Base-by-base conservation (phyloP, 2,797 vertebrate species). In the Spheniscus humboldti region DNA sequence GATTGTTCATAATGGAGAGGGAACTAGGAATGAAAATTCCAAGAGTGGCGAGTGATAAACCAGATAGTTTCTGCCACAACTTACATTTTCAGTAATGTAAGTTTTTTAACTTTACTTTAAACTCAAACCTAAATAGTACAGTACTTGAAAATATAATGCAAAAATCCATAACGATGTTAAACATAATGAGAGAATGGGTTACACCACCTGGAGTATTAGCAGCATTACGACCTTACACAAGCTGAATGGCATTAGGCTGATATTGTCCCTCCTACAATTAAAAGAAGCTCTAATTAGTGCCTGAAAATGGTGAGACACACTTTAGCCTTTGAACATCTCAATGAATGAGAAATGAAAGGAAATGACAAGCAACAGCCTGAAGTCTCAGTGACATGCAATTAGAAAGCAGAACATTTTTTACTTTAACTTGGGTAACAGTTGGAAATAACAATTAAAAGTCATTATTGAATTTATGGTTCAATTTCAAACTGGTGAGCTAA, bases 251-350 rank as follows among this genome's bases (percentile, higher is more conserved):
- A 84, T 96, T 97, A 96, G 76, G 33, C 56, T 83, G 50, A 83
- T 95, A 88, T n/a, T 94, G 69, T 88, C 81, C 75, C n/a, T 77
- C 48, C 22, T 88, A 84, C 87, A 96, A 95, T 95, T 97, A 96
- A 93, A 12, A 15, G 62, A 88, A 95, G 63, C 60, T 76, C 84
- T 90, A 96, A 95, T 97, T 97, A 93, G 84, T 94, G 30, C 56
- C 71, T 75, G 87, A 87, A 94, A 95, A 97, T 91, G 78, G 74
- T 85, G 37, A 85, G 81, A 66, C 69, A 87, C 50, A 86, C 27
- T 78, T 94, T 52, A 83, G 74, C 75, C 88, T 94, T 89, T 86
- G 86, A 97, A 95, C 59, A 75, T 62, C 64, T 69, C 52, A 78
- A 37, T 76, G 67, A 94, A 81, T 69, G 67, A 96, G 72, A 87